Percentiles rank a stretch among this genome's conserved stretches.
Conservation (phyloP, 2,797 vertebrate species). For the Chaetodon trifasciatus region DNA sequence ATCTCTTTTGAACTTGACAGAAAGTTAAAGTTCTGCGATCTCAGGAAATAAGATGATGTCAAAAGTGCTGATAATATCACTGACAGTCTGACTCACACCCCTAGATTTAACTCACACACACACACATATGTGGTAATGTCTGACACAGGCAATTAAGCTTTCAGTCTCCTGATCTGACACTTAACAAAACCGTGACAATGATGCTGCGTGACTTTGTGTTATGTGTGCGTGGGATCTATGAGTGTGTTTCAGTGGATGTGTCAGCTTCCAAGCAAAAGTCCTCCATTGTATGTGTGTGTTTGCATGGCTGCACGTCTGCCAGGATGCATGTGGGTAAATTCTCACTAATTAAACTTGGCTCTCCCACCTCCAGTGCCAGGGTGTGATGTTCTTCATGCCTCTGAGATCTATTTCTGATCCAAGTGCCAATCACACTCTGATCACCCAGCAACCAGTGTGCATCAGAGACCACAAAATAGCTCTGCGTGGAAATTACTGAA, state of each 20-base stretch:
- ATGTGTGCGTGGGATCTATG: slow-evolving; percentile 10
- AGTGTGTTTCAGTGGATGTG: slow-evolving; percentile 35
- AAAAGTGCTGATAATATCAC: slow-evolving; percentile 48
- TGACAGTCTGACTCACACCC: slow-evolving; percentile 51
- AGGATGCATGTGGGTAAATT: slow-evolving; percentile 62
- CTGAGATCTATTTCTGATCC: slow-evolving; percentile 79
- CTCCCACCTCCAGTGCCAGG: slow-evolving; percentile 72
- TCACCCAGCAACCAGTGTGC: slow-evolving; percentile 61
- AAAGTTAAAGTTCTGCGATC: slow-evolving; percentile 38
- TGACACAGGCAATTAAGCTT: slow-evolving; percentile 63
- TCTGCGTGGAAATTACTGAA: slow-evolving; percentile 31
- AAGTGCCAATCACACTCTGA: slow-evolving; percentile 77
- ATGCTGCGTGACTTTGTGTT: slow-evolving; percentile 49
- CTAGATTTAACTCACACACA: slow-evolving; percentile 27
- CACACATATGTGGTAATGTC: slow-evolving; percentile 7
- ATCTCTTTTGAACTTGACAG: slow-evolving; percentile 21
- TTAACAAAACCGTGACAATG: slow-evolving; percentile 60
- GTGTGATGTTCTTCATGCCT: slow-evolving; percentile 80
- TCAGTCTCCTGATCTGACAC: slow-evolving; percentile 54
- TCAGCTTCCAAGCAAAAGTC: slow-evolving; percentile 29
- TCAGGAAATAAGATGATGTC: slow-evolving; percentile 46
- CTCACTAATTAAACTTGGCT: slow-evolving; percentile 71
- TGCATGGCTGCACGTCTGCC: slow-evolving; percentile 38
- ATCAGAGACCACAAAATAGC: slow-evolving; percentile 52
- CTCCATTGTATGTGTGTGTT: slow-evolving; percentile 32